Conservation (phyloP, 2,113 vertebrate genomes). For the Stomatorhinus ivindoensis region DNA sequence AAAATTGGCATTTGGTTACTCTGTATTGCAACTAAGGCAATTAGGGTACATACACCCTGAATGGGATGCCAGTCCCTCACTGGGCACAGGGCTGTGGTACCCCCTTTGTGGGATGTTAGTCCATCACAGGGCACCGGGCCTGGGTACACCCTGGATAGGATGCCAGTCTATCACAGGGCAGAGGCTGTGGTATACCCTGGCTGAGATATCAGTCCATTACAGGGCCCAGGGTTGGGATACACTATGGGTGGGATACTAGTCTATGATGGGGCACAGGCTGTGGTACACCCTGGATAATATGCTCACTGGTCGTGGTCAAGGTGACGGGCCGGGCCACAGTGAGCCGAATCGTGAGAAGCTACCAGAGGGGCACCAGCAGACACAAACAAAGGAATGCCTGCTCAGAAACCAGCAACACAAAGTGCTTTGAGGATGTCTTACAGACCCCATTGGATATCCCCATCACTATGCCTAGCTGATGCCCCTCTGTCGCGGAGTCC, state of each 20-base stretch:
- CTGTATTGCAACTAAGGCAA: neutral
- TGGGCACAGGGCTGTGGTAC: neutral
- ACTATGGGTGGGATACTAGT: neutral
- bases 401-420: neutral
- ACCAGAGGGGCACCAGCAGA: neutral
- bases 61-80: neutral
- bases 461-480: neutral
- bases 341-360: neutral
- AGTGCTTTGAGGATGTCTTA: neutral
- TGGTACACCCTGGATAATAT: neutral
- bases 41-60: neutral
- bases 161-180: neutral
- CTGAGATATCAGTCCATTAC: neutral
- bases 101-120: neutral
- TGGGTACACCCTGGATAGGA: neutral
- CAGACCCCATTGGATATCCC: neutral
- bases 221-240: neutral
- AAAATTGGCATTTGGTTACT: neutral
- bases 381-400: neutral
- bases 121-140: neutral
- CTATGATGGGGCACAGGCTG: neutral
- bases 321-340: constrained; percentile 19
- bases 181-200: neutral
- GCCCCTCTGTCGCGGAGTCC: neutral
- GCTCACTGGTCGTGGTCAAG: constrained; percentile 57